Percentiles rank a stretch among this genome's conserved stretches.
Conservation (phyloP, 2,113 vertebrate genomes). For the Tenrec ecaudatus region DNA sequence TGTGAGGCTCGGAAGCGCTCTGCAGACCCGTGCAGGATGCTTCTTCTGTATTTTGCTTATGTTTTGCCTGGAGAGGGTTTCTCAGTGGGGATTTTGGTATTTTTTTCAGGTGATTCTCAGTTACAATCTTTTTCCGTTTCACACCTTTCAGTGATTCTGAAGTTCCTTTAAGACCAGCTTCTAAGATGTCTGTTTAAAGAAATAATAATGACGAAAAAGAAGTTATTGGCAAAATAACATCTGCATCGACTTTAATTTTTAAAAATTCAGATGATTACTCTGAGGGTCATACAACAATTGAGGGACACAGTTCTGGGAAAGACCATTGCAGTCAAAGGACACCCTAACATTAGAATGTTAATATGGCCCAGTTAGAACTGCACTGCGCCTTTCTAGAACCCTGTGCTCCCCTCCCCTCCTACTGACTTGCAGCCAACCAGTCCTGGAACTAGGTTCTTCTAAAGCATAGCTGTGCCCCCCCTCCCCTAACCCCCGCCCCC, state of each 20-base stretch:
- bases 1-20: constrained; percentile 77
- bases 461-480: too few species aligned
- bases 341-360: neutral
- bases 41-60: constrained; percentile 85
- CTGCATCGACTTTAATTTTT: neutral
- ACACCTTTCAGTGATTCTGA: constrained; percentile 94
- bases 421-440: neutral
- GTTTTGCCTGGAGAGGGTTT: constrained; percentile 91
- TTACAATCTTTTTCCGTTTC: constrained; percentile 97
- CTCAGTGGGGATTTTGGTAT: constrained; percentile 98
- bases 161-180: constrained; percentile 89
- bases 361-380: neutral
- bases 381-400: neutral
- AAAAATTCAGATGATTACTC: neutral
- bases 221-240: constrained; percentile 46
- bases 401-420: neutral
- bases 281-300: too few species aligned
- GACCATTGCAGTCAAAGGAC: too few species aligned
- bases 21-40: constrained; percentile 80
- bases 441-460: neutral
- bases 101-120: constrained; percentile 96
- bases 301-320: too few species aligned
- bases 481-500: too few species aligned
- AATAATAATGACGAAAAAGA: constrained; percentile 38
- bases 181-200: constrained; percentile 88